Percentiles rank a stretch among this genome's conserved stretches.
Conservation (phyloP, 2,888 invertebrate genomes). For the Leucoptera coffeella region DNA sequence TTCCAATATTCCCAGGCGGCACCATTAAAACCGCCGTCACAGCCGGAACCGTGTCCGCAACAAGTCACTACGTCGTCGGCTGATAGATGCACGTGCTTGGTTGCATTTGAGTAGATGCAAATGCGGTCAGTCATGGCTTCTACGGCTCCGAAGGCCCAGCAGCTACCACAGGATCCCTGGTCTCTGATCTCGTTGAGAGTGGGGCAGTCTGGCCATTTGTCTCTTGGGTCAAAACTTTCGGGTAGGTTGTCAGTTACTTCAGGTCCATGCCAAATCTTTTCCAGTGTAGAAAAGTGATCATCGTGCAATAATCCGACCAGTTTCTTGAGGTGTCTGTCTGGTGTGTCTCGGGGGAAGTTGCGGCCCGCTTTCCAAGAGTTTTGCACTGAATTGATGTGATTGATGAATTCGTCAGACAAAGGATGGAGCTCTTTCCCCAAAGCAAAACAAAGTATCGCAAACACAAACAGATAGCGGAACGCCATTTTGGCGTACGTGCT, state of each 20-base stretch:
- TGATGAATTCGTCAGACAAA: constrained; percentile 66
- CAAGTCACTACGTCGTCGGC: constrained; percentile 82
- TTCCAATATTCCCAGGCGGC: constrained; percentile 88
- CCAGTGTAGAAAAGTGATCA: constrained; percentile 38
- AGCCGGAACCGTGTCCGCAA: constrained; percentile 76
- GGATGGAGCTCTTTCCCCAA: constrained; percentile 40
- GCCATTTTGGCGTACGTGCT: too few relatives aligned
- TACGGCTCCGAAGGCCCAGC: constrained; percentile 91
- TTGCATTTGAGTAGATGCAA: constrained; percentile 74
- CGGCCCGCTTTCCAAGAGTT: constrained; percentile 73
- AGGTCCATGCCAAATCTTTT: constrained; percentile 21
- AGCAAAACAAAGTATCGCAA: too few relatives aligned
- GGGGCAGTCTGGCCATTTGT: constrained; percentile 79
- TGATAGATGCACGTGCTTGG: constrained; percentile 67
- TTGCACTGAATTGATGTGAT: constrained; percentile 60
- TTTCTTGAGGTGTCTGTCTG: constrained; percentile 55
- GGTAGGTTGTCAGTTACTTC: constrained; percentile 53
- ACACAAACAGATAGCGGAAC: too few relatives aligned
- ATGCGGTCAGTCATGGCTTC: constrained; percentile 87
- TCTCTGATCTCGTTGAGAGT: constrained; percentile 78
- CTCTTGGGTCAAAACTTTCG: constrained; percentile 73
- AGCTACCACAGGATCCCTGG: constrained; percentile 87
- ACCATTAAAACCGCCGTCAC: constrained; percentile 73
- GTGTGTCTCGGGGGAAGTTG: constrained; percentile 60
- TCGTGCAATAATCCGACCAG: constrained; percentile 69